Conservation (phyloP, 2,888 invertebrate species). For the Aleiodes leptofemur region DNA sequence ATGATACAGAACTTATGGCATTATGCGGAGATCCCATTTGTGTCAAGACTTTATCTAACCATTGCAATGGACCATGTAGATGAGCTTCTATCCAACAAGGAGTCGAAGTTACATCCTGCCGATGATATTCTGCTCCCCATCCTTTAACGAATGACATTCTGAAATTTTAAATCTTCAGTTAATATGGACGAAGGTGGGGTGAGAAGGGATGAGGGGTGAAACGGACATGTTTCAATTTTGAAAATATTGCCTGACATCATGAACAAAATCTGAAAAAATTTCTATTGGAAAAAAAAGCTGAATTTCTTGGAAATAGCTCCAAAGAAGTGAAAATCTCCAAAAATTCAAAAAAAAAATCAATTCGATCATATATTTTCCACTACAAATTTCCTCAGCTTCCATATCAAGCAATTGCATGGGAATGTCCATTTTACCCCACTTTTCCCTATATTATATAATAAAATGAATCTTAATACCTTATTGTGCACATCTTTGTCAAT, state of each 20-base stretch:
- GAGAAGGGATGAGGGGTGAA: not conserved
- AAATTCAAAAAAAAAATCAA: no score
- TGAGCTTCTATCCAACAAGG: constrained; percentile 99
- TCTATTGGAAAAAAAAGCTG: no score
- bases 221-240: no score
- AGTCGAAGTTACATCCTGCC: constrained; percentile 99
- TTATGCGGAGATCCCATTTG: constrained; percentile 99
- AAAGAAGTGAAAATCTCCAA: no score
- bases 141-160: constrained; percentile 99
- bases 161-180: constrained; percentile 45
- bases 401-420: no score
- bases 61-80: constrained; percentile 97
- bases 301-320: no score
- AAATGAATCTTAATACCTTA: constrained; percentile 75
- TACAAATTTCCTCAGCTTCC: no score
- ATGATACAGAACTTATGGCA: constrained; percentile 96
- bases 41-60: constrained; percentile 98
- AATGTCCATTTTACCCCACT: no score
- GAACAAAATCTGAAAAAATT: no score
- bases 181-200: not conserved
- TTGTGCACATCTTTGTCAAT: constrained; percentile 99
- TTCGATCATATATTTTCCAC: no score
- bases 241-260: no score
- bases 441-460: no score
- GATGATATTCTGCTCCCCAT: constrained; percentile 99